A percentile compares a stretch with the other conserved stretches of the same genome.
Evolutionary conservation across 2,797 vertebrate genomes (phyloP).

Genomic region (Gastrophryne carolinensis): DNA sequence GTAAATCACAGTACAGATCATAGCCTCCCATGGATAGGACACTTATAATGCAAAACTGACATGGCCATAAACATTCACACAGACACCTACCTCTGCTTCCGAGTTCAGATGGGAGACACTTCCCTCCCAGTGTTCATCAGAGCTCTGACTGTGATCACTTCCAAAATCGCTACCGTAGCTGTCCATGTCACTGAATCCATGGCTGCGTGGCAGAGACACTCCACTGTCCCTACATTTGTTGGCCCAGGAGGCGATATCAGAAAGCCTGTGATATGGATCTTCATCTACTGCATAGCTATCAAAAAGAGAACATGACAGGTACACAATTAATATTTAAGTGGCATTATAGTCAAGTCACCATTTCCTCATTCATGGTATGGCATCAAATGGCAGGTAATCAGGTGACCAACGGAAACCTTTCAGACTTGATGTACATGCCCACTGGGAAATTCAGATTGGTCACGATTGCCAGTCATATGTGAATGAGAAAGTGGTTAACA

Average conservation of each 20-base stretch:
- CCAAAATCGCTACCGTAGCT: slow-evolving; percentile 62
- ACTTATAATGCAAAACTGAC: too few relatives aligned
- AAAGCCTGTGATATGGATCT: slow-evolving; percentile 49
- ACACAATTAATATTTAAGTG: not conserved
- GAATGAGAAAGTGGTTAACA: too few relatives aligned
- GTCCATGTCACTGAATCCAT: slow-evolving; percentile 49
- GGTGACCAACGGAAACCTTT: too few relatives aligned
- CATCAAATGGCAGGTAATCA: too few relatives aligned
- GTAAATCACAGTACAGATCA: too few relatives aligned
- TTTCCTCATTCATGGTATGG: too few relatives aligned
- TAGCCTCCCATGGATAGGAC: too few relatives aligned
- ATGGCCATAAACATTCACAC: too few relatives aligned
- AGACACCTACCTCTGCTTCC: slow-evolving; percentile 68
- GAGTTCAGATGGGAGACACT: slow-evolving; percentile 70
- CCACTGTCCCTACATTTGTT: slow-evolving; percentile 74
- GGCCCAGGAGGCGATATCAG: slow-evolving; percentile 67
- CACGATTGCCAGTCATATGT: too few relatives aligned
- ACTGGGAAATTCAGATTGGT: too few relatives aligned
- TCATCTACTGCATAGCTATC: slow-evolving; percentile 55
- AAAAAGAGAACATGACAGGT: not conserved
- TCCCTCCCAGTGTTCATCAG: slow-evolving; percentile 61
- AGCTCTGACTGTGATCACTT: slow-evolving; percentile 67
- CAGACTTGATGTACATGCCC: too few relatives aligned
- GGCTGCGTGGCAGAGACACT: slow-evolving; percentile 60
- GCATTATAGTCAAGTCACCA: too few relatives aligned